These are phyloP conservation scores for Zaprionus capensis DNA, from an alignment of 1,140 invertebrate genomes.

Conservation along the genomic window DNA sequence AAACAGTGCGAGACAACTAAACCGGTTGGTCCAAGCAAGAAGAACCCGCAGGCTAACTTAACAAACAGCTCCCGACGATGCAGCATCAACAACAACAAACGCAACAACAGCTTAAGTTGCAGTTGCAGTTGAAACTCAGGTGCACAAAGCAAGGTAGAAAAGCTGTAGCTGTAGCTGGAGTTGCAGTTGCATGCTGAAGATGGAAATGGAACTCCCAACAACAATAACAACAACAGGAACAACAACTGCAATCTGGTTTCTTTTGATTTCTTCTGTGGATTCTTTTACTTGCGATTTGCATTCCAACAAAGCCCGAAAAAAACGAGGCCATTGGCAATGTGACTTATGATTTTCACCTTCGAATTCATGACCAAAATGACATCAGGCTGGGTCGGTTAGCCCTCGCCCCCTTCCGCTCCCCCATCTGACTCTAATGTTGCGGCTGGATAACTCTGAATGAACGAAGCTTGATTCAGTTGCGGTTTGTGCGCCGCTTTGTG, in stretches of 20 bases:
- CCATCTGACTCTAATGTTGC: not conserved
- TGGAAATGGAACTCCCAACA: constrained; percentile 12
- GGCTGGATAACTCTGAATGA: not conserved
- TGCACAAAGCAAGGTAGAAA: constrained; percentile 35
- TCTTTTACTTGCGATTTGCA: constrained; percentile 38
- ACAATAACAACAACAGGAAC: not conserved
- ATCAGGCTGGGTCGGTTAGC: not conserved
- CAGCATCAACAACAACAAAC: constrained; percentile 18
- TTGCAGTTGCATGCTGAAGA: constrained; percentile 28
- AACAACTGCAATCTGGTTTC: constrained; percentile 25
- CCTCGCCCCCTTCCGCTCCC: not conserved
- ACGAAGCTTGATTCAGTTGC: constrained; percentile 15
- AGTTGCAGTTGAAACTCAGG: constrained; percentile 36
- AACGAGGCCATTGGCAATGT: constrained; percentile 37
- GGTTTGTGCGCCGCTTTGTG: constrained; percentile 18
- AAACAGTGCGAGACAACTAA: constrained; percentile 32
- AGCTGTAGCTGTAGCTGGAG: constrained; percentile 29
- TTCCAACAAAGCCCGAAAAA: constrained; percentile 13
- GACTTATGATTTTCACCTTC: constrained; percentile 51
- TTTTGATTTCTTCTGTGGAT: constrained; percentile 8
- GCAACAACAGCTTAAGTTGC: constrained; percentile 19
- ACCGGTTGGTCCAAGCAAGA: constrained; percentile 37
- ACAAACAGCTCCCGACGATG: constrained; percentile 24
- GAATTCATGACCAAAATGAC: constrained; percentile 32
- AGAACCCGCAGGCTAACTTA: constrained; percentile 22